A percentile compares a stretch with the other conserved stretches of the same genome.
These are phyloP conservation scores for Tanaodytes sp. DNA, from an alignment of 2,888 invertebrate genomes.

Conservation along the genomic window DNA sequence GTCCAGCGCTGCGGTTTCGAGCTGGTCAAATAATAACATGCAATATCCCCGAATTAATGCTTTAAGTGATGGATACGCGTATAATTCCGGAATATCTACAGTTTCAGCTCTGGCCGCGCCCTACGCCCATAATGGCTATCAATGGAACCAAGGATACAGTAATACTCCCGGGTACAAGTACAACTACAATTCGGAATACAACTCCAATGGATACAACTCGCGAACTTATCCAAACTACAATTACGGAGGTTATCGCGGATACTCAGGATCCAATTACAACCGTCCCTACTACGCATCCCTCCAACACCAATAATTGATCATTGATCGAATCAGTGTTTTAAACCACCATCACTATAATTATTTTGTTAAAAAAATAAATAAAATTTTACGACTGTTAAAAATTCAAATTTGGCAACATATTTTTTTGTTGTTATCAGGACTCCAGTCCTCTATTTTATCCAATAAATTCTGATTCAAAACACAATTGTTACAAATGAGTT, in stretches of 20 bases:
- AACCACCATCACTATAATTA: too few species aligned
- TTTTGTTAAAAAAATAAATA: too few species aligned
- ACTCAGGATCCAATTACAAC: conserved; percentile 22
- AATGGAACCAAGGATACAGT: conserved; percentile 17
- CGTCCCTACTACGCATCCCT: conserved; percentile 26
- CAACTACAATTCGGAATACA: conserved; percentile 22
- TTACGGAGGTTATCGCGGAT: not conserved
- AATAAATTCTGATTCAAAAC: too few species aligned
- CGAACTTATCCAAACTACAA: conserved; percentile 19
- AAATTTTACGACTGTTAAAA: too few species aligned
- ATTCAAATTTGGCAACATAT: too few species aligned
- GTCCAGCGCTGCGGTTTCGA: conserved; percentile 1
- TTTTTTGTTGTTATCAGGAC: too few species aligned
- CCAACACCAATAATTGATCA: conserved; percentile 16
- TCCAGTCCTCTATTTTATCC: too few species aligned
- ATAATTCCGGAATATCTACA: conserved; percentile 21
- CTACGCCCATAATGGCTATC: conserved; percentile 13
- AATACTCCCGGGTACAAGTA: conserved; percentile 4
- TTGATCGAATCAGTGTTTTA: too few species aligned
- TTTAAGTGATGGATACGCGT: conserved; percentile 14
- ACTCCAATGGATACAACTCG: conserved; percentile 5
- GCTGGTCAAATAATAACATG: conserved; percentile 17
- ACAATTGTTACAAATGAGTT: too few species aligned
- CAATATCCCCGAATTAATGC: conserved; percentile 22
- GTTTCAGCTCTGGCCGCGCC: conserved; percentile 22